Evolutionary conservation across 2,888 invertebrate species (phyloP), one percentile per base, ranked within the genome.

Genomic region (Noctua pronuba): DNA sequence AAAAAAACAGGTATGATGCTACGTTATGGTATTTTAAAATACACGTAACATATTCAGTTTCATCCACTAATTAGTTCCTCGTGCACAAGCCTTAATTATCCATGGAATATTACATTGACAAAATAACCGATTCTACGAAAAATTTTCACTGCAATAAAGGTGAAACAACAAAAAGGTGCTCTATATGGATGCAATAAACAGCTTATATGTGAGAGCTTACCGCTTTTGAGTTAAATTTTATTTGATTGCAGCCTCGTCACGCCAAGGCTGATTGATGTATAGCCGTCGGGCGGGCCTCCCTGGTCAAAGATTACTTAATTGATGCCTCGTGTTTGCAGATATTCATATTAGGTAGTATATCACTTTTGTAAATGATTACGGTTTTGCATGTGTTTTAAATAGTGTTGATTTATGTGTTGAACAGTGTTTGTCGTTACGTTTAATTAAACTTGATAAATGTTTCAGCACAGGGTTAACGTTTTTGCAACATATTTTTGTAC

Each of bases 151-250:
- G 31, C n/a, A 67, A 28, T 44, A 67, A 64, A 70, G 28, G 18
- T 65, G 71, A 16, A 80, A 83, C 72, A 81, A 69, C 81, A 80
- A 69, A 83, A 80, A 66, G 68, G 75, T 75, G 62, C 62, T 67
- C 74, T 81, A 67, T 77, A 75, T 68, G 75, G 73, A 71, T 64
- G 71, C 77, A 88, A 90, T 91, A 88, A 90, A 90, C 88, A 90
- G 86, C 82, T 87, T 85, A 88, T 88, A 89, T 86, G 87, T 75
- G 85, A 89, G 85, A 86, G 90, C 89, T 88, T 88, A 88, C 86
- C 73, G 94, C 91, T 94, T 94, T 94, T 92, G 92, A 95, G 95
- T 95, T 95, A 95, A 96, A 96, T 96, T 96, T 96, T 96, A 96
- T 96, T 96, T 96, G 95, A 96, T 96, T 96, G 96, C 95, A 89